Evolutionary conservation across 1,140 invertebrate species (phyloP).

Genomic region (Eupeodes corollae): DNA sequence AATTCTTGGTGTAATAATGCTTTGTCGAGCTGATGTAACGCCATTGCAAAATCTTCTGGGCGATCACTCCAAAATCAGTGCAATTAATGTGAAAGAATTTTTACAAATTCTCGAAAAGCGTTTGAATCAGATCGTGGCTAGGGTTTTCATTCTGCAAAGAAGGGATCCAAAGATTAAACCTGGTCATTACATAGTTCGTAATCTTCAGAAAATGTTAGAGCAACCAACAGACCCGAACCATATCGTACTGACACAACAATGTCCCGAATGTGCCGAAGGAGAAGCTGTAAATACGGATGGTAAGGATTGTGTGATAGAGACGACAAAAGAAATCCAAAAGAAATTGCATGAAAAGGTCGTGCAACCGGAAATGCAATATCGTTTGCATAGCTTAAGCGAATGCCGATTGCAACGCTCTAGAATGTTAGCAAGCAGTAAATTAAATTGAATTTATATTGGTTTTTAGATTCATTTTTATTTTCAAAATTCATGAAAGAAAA

Average conservation of each 20-base stretch:
- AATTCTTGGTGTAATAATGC: slow-evolving; percentile 3
- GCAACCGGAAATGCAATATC: slow-evolving; percentile 31
- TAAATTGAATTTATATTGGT: no score
- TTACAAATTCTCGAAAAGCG: slow-evolving; percentile 18
- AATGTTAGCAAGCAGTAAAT: slow-evolving; percentile 11
- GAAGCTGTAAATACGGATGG: slow-evolving; percentile 31
- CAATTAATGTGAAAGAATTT: slow-evolving; percentile 21
- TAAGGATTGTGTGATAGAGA: slow-evolving; percentile 6
- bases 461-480: no score
- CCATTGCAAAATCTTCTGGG: slow-evolving; percentile 13
- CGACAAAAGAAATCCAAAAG: slow-evolving; percentile 1
- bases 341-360: slow-evolving; percentile 29
- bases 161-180: slow-evolving; percentile 8
- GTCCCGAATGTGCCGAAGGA: slow-evolving; percentile 29
- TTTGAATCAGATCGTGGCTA: slow-evolving; percentile 20
- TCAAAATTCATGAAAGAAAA: no score
- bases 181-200: slow-evolving; percentile 20
- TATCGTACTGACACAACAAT: slow-evolving; percentile 28
- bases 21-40: slow-evolving; percentile 17
- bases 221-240: slow-evolving; percentile 24
- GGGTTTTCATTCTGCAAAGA: slow-evolving; percentile 22
- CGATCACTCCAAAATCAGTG: slow-evolving; percentile 22
- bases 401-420: slow-evolving; percentile 25
- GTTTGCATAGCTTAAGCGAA: slow-evolving; percentile 27
- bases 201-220: slow-evolving; percentile 25